Conservation (phyloP, 53 echinoderm and acorn worm species). For the Holothuria leucospilota region DNA sequence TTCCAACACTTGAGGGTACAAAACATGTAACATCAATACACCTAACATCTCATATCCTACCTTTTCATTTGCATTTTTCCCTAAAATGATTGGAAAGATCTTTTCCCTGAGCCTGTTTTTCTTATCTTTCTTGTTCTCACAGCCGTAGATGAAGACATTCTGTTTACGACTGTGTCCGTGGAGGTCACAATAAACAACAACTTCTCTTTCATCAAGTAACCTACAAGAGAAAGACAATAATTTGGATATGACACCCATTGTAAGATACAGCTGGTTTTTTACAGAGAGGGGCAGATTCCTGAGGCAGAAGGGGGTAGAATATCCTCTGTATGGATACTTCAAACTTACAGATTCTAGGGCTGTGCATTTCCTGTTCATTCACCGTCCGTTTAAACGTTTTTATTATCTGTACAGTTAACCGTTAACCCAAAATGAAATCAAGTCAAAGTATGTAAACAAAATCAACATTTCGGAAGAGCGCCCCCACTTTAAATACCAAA, state of each 20-base stretch:
- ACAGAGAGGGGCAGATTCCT: background rate
- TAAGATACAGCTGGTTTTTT: too few species aligned
- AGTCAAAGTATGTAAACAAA: too few species aligned
- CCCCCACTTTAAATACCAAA: too few species aligned
- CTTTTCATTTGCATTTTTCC: conserved; percentile 87
- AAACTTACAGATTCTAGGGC: background rate
- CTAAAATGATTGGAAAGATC: conserved; percentile 91
- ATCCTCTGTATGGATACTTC: too few species aligned
- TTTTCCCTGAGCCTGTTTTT: conserved; percentile 78
- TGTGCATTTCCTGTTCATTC: too few species aligned
- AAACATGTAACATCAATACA: too few species aligned
- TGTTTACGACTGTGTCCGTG: conserved; percentile 99
- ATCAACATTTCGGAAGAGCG: too few species aligned
- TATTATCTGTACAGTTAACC: too few species aligned
- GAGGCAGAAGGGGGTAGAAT: background rate
- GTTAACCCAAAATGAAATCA: too few species aligned
- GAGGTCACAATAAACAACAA: conserved; percentile 91
- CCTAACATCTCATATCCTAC: conserved; percentile 19
- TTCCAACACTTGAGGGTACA: too few species aligned
- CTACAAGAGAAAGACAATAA: conserved; percentile 34
- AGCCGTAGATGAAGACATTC: conserved; percentile 99
- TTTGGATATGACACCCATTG: too few species aligned
- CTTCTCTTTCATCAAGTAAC: conserved; percentile 90
- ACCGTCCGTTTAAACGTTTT: too few species aligned
- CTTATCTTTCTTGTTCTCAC: conserved; percentile 90